Base-by-base conservation (phyloP, 1,140 invertebrate genomes). In the Chrysoperla carnea region DNA sequence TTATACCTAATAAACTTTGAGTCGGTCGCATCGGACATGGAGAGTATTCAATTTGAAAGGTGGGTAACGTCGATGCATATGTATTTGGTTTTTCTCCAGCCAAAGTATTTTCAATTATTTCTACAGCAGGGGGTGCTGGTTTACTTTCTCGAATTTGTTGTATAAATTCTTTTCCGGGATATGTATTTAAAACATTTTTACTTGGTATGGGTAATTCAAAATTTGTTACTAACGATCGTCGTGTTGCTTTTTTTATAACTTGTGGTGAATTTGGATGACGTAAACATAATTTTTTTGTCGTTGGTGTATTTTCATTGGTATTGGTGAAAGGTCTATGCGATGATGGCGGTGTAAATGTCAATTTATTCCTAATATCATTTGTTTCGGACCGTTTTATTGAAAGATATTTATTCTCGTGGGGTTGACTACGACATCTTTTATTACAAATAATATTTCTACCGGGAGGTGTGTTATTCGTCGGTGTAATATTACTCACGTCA, bases 401-500 rank as follows among this genome's bases (percentile, higher is more conserved):
- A 31, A 23, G 28, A 36, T 41, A 4, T 36, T 40, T 27, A 11
- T 29, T 31, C 15, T 35, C 44, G 8, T 6, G 15, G 13, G 23
- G 23, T 42, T 14, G 17, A n/a, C 35, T 6, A 12, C n/a, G 9
- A 13, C 36, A 15, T 41, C 15, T 12, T n/a, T 29, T 13, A 43
- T 27, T 23, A 27, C 9, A 33, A 33, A 11, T 33, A 4, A 33
- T 12, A 33, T 11, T 33, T 12, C n/a, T 33, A 33, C n/a, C n/a
- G 8, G 31, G 31, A 33, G 31, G 31, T 12, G 40, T 15, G 6
- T 36, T 28, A 12, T 40, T 44, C 13, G 46, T 54, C 0, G 59
- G 55, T 2, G 55, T 55, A n/a, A 59, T 45, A 49, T 59, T 59
- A 44, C 59, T 59, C 12, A 59, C 50, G 45, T 61, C 57, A 13